Conservation (phyloP, 2,797 vertebrate genomes). For the Melanotaenia boesemani region DNA sequence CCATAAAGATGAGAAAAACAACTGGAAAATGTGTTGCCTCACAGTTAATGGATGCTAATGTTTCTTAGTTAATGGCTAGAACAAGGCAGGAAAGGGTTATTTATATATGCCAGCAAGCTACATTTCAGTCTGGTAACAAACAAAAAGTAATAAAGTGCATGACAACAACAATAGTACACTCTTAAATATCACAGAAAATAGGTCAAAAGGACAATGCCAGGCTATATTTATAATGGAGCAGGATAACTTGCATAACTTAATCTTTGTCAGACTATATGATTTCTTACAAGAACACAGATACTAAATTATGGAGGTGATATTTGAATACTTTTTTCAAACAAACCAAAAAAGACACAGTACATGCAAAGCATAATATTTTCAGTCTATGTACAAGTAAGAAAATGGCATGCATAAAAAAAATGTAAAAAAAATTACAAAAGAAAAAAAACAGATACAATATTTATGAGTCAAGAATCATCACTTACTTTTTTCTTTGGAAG, state of each 20-base stretch:
- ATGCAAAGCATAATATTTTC: background rate
- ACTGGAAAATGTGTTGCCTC: constrained; percentile 42
- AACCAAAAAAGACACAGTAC: background rate
- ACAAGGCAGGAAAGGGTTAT: constrained; percentile 29
- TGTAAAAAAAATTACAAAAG: constrained; percentile 76
- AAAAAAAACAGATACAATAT: no score
- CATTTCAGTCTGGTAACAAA: constrained; percentile 44
- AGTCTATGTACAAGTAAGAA: background rate
- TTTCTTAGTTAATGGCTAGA: constrained; percentile 32
- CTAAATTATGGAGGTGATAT: background rate
- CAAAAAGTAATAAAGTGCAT: constrained; percentile 39
- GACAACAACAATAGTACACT: constrained; percentile 48
- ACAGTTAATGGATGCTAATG: constrained; percentile 37
- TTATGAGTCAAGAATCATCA: constrained; percentile 2
- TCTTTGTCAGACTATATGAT: constrained; percentile 30
- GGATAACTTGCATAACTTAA: constrained; percentile 1
- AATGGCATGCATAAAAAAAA: background rate
- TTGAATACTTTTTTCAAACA: background rate
- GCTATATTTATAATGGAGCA: constrained; percentile 28
- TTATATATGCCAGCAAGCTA: constrained; percentile 32
- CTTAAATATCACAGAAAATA: constrained; percentile 61
- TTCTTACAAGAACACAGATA: constrained; percentile 1
- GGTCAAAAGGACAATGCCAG: constrained; percentile 37
- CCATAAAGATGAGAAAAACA: constrained; percentile 35
- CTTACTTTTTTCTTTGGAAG: constrained; percentile 98